phyloP scores from a whole-genome alignment of 1,140 invertebrate species.

The Diuraphis noxia region DNA sequence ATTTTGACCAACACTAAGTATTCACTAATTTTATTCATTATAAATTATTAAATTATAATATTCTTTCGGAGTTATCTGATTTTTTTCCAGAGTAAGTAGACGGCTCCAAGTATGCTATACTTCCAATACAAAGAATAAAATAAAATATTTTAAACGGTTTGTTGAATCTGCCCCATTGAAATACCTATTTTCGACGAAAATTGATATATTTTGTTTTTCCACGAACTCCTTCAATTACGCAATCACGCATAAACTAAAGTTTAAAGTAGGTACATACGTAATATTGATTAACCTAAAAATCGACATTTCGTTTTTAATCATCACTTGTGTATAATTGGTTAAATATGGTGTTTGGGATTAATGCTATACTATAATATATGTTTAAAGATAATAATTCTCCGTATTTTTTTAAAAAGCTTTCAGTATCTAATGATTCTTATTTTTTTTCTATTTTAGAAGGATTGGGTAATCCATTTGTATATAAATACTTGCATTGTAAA shows the following conservation, averaged over 20 bases:
- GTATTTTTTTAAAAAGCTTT: neutral
- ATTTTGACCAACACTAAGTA: no score
- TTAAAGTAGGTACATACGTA: neutral
- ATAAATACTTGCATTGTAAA: neutral
- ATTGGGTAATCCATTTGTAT: neutral
- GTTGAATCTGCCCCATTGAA: no score
- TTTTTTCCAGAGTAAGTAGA: no score
- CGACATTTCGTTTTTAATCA: neutral
- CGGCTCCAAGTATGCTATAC: no score
- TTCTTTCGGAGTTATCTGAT: no score
- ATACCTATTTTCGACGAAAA: no score
- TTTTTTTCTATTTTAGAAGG: neutral
- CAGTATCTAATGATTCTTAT: neutral
- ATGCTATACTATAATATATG: neutral
- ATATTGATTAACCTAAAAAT: neutral
- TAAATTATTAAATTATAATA: no score
- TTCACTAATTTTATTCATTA: no score
- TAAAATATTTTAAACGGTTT: no score
- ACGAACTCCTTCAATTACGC: neutral
- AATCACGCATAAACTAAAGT: neutral
- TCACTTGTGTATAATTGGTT: neutral
- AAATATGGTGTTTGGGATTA: neutral
- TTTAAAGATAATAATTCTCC: neutral
- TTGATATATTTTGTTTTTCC: no score
- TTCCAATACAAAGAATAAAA: no score